Conservation (phyloP, 2,797 vertebrate species). For the Bradypodion pumilum region DNA sequence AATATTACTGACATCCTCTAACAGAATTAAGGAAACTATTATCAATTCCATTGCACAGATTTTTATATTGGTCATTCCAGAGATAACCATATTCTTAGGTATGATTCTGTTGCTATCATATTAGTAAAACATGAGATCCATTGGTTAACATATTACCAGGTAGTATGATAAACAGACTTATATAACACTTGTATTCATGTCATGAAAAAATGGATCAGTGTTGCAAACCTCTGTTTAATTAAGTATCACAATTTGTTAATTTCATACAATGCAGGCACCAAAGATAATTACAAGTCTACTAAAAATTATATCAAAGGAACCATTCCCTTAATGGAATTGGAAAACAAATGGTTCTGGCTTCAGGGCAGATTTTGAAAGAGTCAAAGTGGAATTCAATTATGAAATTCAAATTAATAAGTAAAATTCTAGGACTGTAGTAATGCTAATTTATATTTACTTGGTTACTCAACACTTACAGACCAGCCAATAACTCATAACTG, state of each 20-base stretch:
- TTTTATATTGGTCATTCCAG: not conserved
- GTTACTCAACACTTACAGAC: no score
- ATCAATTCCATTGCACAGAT: not conserved
- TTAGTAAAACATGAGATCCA: not conserved
- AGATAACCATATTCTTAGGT: not conserved
- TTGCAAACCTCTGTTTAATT: constrained; percentile 12
- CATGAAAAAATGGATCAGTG: not conserved
- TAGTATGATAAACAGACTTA: not conserved
- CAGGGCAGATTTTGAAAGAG: constrained; percentile 37
- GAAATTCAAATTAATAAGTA: constrained; percentile 19
- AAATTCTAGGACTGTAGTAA: not conserved
- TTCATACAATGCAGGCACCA: not conserved
- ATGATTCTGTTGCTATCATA: not conserved
- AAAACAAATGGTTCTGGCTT: constrained; percentile 27
- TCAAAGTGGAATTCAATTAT: constrained; percentile 18
- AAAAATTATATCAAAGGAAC: constrained; percentile 29
- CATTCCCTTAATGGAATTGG: constrained; percentile 26
- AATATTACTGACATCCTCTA: not conserved
- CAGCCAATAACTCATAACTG: no score
- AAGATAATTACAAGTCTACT: constrained; percentile 18
- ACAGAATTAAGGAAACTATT: not conserved
- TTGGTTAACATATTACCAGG: not conserved
- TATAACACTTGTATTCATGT: constrained; percentile 20
- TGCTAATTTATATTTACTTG: no score
- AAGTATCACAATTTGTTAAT: constrained; percentile 31